Evolutionary conservation across 2,888 invertebrate species (phyloP).

Genomic region (Ichneumoninae sp.): DNA sequence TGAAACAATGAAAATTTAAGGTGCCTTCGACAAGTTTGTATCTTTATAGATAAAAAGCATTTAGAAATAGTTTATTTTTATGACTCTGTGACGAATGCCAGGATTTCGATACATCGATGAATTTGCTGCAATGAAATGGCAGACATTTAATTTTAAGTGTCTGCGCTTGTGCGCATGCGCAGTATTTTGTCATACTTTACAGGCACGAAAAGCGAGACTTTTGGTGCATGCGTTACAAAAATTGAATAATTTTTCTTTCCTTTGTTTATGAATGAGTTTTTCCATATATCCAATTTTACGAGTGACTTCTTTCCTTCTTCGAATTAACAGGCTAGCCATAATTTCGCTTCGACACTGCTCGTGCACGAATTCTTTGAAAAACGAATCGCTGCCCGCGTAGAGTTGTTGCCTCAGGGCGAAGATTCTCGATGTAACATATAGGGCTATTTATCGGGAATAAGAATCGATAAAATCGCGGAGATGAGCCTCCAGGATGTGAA

Average conservation of each 20-base stretch:
- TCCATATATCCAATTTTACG: no score
- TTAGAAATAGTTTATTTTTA: neutral
- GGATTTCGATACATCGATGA: neutral
- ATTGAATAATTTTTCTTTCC: no score
- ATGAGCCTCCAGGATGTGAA: slow-evolving; percentile 9
- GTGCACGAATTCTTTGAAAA: neutral
- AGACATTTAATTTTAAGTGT: neutral
- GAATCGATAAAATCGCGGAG: neutral
- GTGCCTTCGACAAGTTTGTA: no score
- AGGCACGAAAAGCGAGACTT: no score
- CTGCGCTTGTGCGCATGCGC: neutral
- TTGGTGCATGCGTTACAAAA: no score
- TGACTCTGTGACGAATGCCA: no score
- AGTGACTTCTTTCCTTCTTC: no score
- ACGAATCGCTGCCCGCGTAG: neutral
- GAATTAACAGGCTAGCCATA: no score
- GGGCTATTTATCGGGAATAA: neutral
- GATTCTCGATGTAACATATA: neutral
- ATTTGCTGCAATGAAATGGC: neutral
- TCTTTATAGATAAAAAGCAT: neutral
- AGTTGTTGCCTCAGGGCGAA: neutral
- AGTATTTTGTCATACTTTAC: no score
- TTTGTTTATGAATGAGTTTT: neutral
- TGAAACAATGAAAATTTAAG: no score
- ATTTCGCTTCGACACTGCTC: no score